A percentile compares a stretch with the other conserved stretches of the same genome.
phyloP scores from a whole-genome alignment of 2,888 invertebrate genomes.

The Synanthedon formicaeformis region DNA sequence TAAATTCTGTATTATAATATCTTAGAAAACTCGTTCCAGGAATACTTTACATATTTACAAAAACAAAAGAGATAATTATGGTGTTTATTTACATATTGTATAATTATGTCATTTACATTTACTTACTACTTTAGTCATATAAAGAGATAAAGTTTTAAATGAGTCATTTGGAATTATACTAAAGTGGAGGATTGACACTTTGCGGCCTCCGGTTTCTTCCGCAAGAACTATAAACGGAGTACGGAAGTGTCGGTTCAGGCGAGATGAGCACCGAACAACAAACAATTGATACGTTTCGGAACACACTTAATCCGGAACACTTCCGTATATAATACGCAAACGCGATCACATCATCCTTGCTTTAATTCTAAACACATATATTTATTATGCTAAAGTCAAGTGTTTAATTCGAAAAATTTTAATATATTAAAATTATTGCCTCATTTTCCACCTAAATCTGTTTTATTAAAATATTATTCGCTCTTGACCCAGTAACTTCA shows the following conservation, averaged over 20 bases:
- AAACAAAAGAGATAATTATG: too few relatives aligned
- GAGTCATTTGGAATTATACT: background rate
- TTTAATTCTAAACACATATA: too few relatives aligned
- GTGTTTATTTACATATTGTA: too few relatives aligned
- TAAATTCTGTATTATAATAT: too few relatives aligned
- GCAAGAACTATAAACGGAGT: slow-evolving; percentile 53
- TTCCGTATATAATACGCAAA: background rate
- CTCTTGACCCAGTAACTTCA: background rate
- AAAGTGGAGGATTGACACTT: background rate
- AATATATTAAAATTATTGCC: background rate
- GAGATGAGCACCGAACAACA: slow-evolving; percentile 18
- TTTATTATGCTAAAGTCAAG: too few relatives aligned
- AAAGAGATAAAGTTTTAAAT: too few relatives aligned
- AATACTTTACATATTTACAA: too few relatives aligned
- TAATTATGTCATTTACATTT: too few relatives aligned
- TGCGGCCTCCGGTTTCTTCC: slow-evolving; percentile 52
- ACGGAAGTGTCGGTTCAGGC: slow-evolving; percentile 35
- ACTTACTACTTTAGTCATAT: too few relatives aligned
- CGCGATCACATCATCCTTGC: too few relatives aligned
- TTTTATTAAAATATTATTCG: background rate
- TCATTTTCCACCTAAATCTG: background rate
- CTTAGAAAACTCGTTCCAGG: too few relatives aligned
- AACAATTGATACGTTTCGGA: background rate
- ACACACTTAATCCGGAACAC: background rate
- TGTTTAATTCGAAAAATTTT: too few relatives aligned